A percentile compares a stretch with the other conserved stretches of the same genome.
Conservation (phyloP, 2,113 vertebrate species). For the Dicrurus megarhynchus region DNA sequence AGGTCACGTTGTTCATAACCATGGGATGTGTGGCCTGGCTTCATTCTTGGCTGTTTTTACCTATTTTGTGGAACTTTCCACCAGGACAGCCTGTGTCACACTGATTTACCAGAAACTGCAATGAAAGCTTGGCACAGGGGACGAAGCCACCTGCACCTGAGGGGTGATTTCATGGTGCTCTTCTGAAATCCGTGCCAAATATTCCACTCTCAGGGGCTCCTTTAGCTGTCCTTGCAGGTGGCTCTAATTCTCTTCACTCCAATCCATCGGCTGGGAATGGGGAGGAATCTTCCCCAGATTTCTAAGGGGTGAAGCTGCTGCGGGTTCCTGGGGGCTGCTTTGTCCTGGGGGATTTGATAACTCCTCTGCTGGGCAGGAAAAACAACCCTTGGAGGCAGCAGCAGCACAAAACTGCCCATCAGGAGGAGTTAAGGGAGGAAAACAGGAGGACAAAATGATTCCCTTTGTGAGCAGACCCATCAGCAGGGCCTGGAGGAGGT, state of each 20-base stretch:
- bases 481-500: not conserved
- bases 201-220: not conserved
- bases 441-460: not conserved
- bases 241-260: not conserved
- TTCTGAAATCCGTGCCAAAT: not conserved
- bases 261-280: not conserved
- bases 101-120: not conserved
- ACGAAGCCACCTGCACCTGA: not conserved
- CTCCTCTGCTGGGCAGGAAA: not conserved
- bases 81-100: not conserved
- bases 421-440: not conserved
- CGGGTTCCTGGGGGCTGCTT: not conserved
- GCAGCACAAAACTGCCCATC: not conserved
- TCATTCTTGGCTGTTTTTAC: not conserved
- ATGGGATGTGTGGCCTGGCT: not conserved
- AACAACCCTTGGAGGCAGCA: not conserved
- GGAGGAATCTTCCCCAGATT: not conserved
- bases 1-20: fast-evolving
- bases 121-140: not conserved
- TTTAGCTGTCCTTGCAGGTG: not conserved
- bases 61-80: not conserved
- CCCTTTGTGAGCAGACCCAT: not conserved
- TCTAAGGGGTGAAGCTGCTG: not conserved
- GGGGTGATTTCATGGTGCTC: not conserved
- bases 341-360: not conserved